These are phyloP conservation scores for Tenualosa thibaudeaui DNA, from an alignment of 2,797 vertebrate genomes.

Conservation along the genomic window DNA sequence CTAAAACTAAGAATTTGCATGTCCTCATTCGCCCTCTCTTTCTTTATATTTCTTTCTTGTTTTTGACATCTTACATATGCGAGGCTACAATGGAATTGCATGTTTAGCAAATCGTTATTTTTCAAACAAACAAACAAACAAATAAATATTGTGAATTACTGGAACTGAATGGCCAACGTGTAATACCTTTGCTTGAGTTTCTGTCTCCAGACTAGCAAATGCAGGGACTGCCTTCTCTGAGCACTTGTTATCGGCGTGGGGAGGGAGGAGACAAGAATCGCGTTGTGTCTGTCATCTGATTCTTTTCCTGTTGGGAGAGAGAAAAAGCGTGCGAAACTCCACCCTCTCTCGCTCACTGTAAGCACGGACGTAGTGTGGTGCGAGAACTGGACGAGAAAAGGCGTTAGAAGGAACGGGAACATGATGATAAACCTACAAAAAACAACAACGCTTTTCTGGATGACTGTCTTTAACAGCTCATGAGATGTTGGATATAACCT, in stretches of 20 bases:
- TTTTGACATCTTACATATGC: no score
- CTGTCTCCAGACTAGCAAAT: not conserved
- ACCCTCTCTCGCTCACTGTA: constrained; percentile 67
- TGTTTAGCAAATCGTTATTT: no score
- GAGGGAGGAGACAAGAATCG: constrained; percentile 17
- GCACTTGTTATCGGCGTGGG: not conserved
- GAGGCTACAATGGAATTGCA: no score
- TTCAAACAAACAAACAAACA: no score
- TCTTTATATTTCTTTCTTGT: no score
- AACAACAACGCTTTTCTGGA: constrained; percentile 43
- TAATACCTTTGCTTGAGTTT: not conserved
- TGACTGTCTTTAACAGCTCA: constrained; percentile 13
- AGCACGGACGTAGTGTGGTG: constrained; percentile 67
- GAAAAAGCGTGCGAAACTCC: constrained; percentile 80
- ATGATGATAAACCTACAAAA: constrained; percentile 37
- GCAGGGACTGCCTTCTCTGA: not conserved
- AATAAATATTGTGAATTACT: not conserved
- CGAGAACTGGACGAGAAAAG: constrained; percentile 69
- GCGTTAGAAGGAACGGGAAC: constrained; percentile 58
- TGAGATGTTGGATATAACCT: not conserved
- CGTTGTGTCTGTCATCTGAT: constrained; percentile 74
- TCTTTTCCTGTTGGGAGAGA: constrained; percentile 79
- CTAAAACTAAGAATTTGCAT: no score
- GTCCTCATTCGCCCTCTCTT: no score
- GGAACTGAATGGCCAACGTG: not conserved